Conservation (phyloP, 2,888 invertebrate species). For the Aphodius granarius region DNA sequence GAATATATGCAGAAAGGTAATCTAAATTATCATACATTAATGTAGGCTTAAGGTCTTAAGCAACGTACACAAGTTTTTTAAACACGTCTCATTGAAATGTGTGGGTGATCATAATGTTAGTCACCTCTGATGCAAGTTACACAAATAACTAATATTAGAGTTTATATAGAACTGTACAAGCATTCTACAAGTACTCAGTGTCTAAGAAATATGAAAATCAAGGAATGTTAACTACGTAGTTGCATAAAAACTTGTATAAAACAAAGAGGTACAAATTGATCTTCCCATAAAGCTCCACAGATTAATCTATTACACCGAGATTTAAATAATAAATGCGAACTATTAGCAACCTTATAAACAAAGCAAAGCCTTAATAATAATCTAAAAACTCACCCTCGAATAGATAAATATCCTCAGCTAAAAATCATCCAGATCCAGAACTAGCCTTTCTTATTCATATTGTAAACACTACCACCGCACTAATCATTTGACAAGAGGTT, state of each 20-base stretch:
- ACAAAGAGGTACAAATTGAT: background rate
- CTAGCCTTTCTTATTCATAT: slow-evolving; percentile 23
- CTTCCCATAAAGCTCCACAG: background rate
- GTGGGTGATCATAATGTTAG: background rate
- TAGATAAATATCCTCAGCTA: slow-evolving; percentile 3
- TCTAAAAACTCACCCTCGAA: background rate
- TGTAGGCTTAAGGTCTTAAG: background rate
- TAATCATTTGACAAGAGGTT: slow-evolving; percentile 28
- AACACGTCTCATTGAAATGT: background rate
- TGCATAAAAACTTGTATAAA: background rate
- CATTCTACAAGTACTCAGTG: background rate
- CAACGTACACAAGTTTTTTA: background rate
- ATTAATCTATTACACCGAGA: background rate
- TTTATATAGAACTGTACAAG: background rate
- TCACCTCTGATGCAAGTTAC: slow-evolving; percentile 21
- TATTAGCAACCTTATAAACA: background rate
- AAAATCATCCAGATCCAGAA: slow-evolving; percentile 9
- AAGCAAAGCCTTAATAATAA: background rate
- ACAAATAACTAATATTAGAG: slow-evolving; percentile 7
- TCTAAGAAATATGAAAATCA: background rate
- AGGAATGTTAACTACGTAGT: background rate
- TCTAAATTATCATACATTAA: background rate
- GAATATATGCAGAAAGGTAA: background rate
- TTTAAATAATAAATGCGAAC: background rate
- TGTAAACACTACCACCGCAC: slow-evolving; percentile 31